Conservation (phyloP, 2,888 invertebrate species). For the Melanotus villosus region DNA sequence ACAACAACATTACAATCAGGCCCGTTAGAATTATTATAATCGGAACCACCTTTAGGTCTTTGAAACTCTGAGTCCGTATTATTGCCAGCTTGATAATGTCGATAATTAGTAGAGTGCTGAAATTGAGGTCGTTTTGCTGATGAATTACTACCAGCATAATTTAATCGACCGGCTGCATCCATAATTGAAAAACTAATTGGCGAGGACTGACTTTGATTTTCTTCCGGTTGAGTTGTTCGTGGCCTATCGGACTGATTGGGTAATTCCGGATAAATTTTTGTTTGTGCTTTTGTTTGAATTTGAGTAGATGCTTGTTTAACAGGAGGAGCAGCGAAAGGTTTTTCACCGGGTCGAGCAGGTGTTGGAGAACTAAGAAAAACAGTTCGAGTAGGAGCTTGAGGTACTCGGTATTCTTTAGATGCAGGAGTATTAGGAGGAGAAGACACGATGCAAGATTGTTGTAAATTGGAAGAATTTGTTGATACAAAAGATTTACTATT, state of each 20-base stretch:
- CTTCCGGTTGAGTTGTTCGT: constrained; percentile 63
- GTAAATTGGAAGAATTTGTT: constrained; percentile 71
- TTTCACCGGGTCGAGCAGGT: constrained; percentile 67
- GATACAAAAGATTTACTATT: constrained; percentile 63
- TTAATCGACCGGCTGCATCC: constrained; percentile 77
- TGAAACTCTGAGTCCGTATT: constrained; percentile 76
- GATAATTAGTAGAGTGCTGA: constrained; percentile 68
- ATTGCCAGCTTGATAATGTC: constrained; percentile 76
- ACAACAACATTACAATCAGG: constrained; percentile 76
- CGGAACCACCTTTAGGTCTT: constrained; percentile 70
- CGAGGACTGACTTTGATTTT: constrained; percentile 76
- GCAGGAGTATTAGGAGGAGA: constrained; percentile 72
- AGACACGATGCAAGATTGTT: constrained; percentile 82
- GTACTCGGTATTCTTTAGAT: constrained; percentile 76
- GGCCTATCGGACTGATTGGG: constrained; percentile 63
- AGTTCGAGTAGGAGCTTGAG: constrained; percentile 71
- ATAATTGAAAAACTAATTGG: constrained; percentile 84
- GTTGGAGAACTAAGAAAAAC: constrained; percentile 65
- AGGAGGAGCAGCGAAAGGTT: constrained; percentile 61
- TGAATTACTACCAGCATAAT: constrained; percentile 73
- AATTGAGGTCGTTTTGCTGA: constrained; percentile 71
- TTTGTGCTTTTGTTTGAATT: constrained; percentile 83
- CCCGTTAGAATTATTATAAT: constrained; percentile 62
- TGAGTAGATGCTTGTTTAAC: constrained; percentile 71
- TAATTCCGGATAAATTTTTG: constrained; percentile 83